Percentiles rank a stretch among this genome's conserved stretches.
Evolutionary conservation across 1,140 invertebrate species (phyloP).

Genomic region (Pachypeltis micranthus): DNA sequence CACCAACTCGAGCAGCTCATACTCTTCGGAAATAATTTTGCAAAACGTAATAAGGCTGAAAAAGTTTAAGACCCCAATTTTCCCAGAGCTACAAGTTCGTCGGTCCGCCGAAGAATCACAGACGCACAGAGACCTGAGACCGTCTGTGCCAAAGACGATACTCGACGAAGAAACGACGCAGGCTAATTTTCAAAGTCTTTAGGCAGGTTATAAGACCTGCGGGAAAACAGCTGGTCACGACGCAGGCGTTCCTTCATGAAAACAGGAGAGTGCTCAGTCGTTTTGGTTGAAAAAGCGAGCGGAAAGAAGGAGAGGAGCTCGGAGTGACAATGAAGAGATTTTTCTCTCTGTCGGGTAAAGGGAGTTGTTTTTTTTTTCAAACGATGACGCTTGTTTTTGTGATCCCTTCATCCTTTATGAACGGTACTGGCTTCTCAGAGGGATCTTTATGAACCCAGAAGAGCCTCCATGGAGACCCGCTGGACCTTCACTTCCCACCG

Average conservation of each 20-base stretch:
- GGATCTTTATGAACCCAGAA: background rate
- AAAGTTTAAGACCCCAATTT: background rate
- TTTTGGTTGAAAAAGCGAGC: background rate
- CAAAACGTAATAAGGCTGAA: background rate
- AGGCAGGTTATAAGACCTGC: background rate
- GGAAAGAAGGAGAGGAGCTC: slow-evolving; percentile 11
- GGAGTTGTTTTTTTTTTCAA: background rate
- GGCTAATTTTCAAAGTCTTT: background rate
- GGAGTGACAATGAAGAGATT: slow-evolving; percentile 14
- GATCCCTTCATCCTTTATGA: background rate
- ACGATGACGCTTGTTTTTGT: slow-evolving; percentile 8
- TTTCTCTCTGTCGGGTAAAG: background rate
- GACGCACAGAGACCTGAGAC: too few relatives aligned
- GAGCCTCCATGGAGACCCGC: background rate
- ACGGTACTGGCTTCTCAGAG: background rate
- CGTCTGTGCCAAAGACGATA: too few relatives aligned
- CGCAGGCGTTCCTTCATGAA: background rate
- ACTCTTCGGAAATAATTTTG: background rate
- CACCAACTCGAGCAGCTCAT: background rate
- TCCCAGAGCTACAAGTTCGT: background rate
- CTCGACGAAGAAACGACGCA: background rate
- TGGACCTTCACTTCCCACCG: background rate
- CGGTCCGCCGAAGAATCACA: background rate
- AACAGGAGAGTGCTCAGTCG: background rate
- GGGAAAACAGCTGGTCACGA: slow-evolving; percentile 5